phyloP scores from a whole-genome alignment of 2,797 vertebrate genomes.

The Tinamus major region DNA sequence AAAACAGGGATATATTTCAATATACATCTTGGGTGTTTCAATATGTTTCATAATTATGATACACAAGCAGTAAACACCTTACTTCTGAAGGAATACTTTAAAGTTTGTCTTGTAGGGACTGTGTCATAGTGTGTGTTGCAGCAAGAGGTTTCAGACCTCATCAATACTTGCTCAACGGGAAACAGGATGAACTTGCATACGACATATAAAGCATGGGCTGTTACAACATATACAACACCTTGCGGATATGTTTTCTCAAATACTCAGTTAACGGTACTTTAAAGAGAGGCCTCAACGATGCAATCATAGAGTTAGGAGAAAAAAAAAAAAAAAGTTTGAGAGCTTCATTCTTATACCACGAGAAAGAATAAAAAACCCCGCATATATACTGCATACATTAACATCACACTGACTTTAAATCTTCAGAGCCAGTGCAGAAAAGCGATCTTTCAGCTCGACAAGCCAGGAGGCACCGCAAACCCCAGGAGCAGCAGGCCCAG shows the following conservation, averaged over 20 bases:
- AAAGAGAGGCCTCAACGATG: background rate
- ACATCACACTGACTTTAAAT: fast-evolving
- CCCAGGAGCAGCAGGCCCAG: fast-evolving
- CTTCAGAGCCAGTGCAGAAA: background rate
- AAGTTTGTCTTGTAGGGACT: background rate
- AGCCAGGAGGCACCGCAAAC: no score
- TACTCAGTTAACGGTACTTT: background rate
- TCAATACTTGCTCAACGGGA: background rate
- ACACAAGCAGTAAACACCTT: background rate
- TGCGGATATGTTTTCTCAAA: fast-evolving
- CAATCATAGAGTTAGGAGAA: fast-evolving
- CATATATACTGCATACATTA: fast-evolving
- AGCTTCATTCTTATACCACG: fast-evolving
- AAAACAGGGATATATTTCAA: background rate
- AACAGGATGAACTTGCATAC: background rate
- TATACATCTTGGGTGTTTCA: background rate
- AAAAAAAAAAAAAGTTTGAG: background rate
- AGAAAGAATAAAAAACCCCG: fast-evolving
- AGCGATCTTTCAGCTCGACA: background rate
- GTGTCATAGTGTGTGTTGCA: background rate
- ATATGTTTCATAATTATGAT: background rate
- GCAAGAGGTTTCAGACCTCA: background rate
- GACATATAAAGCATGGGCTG: fast-evolving
- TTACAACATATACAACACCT: fast-evolving
- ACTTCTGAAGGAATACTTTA: background rate